phyloP scores from a whole-genome alignment of 1,140 invertebrate genomes.

The Acromyrmex charruanus region DNA sequence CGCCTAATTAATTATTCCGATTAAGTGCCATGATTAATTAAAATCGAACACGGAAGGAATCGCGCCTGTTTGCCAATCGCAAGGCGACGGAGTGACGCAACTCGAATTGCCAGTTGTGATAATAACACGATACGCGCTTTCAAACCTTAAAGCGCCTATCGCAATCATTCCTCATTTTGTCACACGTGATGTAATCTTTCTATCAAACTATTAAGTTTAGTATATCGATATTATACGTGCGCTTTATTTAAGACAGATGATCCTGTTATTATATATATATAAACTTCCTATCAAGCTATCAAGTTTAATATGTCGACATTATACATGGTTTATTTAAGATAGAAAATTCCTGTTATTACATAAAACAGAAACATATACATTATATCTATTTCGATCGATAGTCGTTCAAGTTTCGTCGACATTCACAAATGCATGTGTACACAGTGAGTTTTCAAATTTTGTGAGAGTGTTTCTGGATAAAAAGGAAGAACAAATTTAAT shows the following conservation, averaged over 20 bases:
- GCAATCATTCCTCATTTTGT: constrained; percentile 1
- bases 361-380: not conserved
- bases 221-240: not conserved
- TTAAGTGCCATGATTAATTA: constrained; percentile 56
- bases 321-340: not conserved
- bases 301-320: not conserved
- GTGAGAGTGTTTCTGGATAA: no score
- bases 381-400: not conserved
- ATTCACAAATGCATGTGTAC: not conserved
- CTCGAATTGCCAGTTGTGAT: not conserved
- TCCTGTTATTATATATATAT: not conserved
- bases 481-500: no score
- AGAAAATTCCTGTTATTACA: no score
- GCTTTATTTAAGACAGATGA: not conserved
- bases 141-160: not conserved
- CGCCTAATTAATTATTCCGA: constrained; percentile 71
- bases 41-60: constrained; percentile 61
- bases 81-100: constrained; percentile 47
- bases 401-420: not conserved
- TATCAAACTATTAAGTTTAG: not conserved
- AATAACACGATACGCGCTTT: not conserved
- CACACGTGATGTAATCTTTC: not conserved
- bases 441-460: no score
- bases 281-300: not conserved
- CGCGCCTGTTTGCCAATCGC: not conserved